These are phyloP conservation scores for Cylas formicarius DNA, from an alignment of 1,140 invertebrate species.

Conservation along the genomic window DNA sequence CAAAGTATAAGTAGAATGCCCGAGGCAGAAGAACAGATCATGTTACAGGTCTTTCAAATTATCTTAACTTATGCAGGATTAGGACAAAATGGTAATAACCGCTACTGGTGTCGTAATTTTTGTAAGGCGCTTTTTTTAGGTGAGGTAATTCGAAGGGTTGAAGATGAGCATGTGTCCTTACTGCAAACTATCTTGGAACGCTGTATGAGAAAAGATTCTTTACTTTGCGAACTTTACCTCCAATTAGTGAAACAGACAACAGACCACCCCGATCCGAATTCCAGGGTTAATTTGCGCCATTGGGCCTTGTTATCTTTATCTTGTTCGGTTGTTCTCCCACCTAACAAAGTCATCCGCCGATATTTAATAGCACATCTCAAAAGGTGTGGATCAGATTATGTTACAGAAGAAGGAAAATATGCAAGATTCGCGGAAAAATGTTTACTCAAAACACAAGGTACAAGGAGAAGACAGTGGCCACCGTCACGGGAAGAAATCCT, in stretches of 20 bases:
- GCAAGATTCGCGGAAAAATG: conserved; percentile 91
- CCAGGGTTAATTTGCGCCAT: conserved; percentile 76
- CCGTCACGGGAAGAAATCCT: conserved; percentile 89
- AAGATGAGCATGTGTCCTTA: conserved; percentile 81
- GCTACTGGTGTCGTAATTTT: not conserved
- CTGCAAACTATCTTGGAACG: conserved; percentile 84
- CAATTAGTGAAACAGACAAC: conserved; percentile 90
- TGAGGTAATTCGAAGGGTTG: conserved; percentile 48
- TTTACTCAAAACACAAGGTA: conserved; percentile 77
- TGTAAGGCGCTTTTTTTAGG: conserved; percentile 24
- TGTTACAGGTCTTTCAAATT: conserved; percentile 70
- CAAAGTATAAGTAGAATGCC: conserved; percentile 77
- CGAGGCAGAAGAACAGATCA: conserved; percentile 80
- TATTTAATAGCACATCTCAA: conserved; percentile 88
- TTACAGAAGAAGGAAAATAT: conserved; percentile 91
- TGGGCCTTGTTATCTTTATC: conserved; percentile 88
- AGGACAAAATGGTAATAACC: conserved; percentile 58
- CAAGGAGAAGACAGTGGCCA: conserved; percentile 79
- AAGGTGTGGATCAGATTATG: conserved; percentile 77
- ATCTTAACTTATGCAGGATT: conserved; percentile 77
- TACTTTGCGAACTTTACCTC: conserved; percentile 86
- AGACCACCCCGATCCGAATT: conserved; percentile 85
- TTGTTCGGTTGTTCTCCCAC: conserved; percentile 80
- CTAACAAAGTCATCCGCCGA: conserved; percentile 72
- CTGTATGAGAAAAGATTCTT: conserved; percentile 79